phyloP scores from a whole-genome alignment of 2,888 invertebrate genomes.

The Eupithecia subfuscata region DNA sequence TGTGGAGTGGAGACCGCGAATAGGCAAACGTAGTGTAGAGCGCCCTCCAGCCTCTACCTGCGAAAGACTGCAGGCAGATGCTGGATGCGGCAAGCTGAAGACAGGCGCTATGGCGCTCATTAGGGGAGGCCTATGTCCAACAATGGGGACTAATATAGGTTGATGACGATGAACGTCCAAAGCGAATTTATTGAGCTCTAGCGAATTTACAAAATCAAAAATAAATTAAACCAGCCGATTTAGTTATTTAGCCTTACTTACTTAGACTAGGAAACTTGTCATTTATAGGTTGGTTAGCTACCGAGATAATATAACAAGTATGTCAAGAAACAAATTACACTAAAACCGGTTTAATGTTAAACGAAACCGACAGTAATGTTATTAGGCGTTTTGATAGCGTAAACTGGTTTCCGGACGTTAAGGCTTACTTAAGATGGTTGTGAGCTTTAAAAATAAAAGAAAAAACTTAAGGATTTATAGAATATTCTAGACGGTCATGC shows the following conservation, averaged over 20 bases:
- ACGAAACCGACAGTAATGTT: conserved; percentile 38
- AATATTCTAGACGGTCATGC: background rate
- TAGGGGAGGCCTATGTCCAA: too few species aligned
- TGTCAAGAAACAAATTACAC: conserved; percentile 26
- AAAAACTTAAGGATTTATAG: background rate
- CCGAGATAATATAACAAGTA: conserved; percentile 27
- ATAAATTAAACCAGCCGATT: background rate
- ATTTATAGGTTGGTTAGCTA: conserved; percentile 16
- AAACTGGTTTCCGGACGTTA: conserved; percentile 34
- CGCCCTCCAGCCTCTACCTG: too few species aligned
- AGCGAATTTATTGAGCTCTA: background rate
- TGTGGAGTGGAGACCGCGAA: too few species aligned
- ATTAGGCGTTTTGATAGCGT: conserved; percentile 28
- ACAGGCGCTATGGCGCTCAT: too few species aligned
- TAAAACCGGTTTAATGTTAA: conserved; percentile 35
- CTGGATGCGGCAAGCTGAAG: too few species aligned
- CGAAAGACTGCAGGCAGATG: too few species aligned
- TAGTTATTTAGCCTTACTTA: background rate
- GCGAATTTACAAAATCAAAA: conserved; percentile 3
- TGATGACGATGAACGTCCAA: background rate
- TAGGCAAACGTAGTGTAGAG: too few species aligned
- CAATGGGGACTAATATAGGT: too few species aligned
- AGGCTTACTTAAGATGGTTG: conserved; percentile 15
- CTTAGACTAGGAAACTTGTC: conserved; percentile 17
- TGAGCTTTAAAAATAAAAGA: background rate